Base-by-base conservation (phyloP, 2,113 vertebrate genomes). In the Urocolius indicus region DNA sequence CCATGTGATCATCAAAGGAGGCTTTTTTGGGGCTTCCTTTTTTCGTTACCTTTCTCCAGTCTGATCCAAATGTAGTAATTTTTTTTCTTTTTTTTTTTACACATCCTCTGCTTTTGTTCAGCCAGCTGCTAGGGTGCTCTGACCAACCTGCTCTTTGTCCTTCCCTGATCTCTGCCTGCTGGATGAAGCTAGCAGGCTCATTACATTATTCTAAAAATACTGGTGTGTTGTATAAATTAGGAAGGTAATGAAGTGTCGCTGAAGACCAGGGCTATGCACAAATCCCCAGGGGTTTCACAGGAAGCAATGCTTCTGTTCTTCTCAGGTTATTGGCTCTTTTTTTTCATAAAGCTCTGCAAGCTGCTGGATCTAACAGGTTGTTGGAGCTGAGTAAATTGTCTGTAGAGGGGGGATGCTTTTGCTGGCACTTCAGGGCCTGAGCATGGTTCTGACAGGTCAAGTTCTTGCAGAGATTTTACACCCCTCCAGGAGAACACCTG, bases 141-240 rank as follows among this genome's bases (percentile, higher is more conserved):
- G 63, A 72, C 62, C 80, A 91, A 14, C 77, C 62, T 94, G 77
- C 24, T 87, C 83, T 94, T 95, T 86, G 77, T 92, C 73, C 68
- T 89, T 86, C 67, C 16, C 38, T 87, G 79, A 77, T 92, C 83
- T 81, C 66, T 86, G 57, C 59, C 68, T 77, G 48, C 67, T 80
- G 79, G 51, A 90, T 88, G 83, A 91, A 84, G 27, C 83, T 74
- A 74, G 26, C 8, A 43, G 52, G 52, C 41, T 95, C 15, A 30
- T 89, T 89, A 68, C 36, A 18, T 55, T 75, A 68, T 84, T 88
- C 58, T 5, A 66, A 87, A 91, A 78, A 57, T 61, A 69, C 51
- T 13, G 26, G 41, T 58, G 16, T 83, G 54, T 55, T 91, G 36
- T 93, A 76, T 87, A 80, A 95, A 95, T 93, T 84, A 79, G 22